A percentile compares a stretch with the other conserved stretches of the same genome.
Conservation (phyloP, 2,888 invertebrate species). For the Amphipyra tragopoginis region DNA sequence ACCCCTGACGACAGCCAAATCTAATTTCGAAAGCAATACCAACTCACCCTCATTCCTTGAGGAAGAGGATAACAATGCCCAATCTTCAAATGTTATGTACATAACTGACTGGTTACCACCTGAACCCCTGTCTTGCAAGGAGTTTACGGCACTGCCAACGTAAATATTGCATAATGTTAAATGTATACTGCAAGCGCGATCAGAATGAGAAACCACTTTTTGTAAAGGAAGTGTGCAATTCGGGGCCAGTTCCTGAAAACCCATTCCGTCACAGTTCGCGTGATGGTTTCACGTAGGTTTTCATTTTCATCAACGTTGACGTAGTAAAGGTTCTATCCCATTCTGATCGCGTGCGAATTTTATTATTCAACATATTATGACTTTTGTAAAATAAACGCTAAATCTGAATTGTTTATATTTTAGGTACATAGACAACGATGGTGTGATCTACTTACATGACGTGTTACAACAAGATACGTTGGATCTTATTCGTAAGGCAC, state of each 20-base stretch:
- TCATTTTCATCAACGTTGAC: too few species aligned
- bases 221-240: not conserved
- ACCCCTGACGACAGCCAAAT: slow-evolving; percentile 50
- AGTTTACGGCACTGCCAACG: slow-evolving; percentile 91
- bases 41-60: slow-evolving; percentile 57
- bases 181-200: not conserved
- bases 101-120: slow-evolving; percentile 91
- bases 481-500: slow-evolving; percentile 84
- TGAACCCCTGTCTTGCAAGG: slow-evolving; percentile 80
- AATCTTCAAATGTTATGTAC: slow-evolving; percentile 70
- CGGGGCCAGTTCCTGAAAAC: too few species aligned
- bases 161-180: slow-evolving; percentile 78
- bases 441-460: slow-evolving; percentile 83
- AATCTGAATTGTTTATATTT: slow-evolving; percentile 32
- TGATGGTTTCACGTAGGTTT: too few species aligned
- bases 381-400: not conserved
- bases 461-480: slow-evolving; percentile 78
- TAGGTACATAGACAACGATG: slow-evolving; percentile 84
- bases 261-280: too few species aligned
- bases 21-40: slow-evolving; percentile 51
- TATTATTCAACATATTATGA: too few species aligned
- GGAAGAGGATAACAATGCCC: slow-evolving; percentile 41
- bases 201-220: not conserved
- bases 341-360: too few species aligned
- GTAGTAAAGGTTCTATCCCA: too few species aligned